Evolutionary conservation across 2,888 invertebrate species (phyloP).

Genomic region (Subacronicta megacephala): DNA sequence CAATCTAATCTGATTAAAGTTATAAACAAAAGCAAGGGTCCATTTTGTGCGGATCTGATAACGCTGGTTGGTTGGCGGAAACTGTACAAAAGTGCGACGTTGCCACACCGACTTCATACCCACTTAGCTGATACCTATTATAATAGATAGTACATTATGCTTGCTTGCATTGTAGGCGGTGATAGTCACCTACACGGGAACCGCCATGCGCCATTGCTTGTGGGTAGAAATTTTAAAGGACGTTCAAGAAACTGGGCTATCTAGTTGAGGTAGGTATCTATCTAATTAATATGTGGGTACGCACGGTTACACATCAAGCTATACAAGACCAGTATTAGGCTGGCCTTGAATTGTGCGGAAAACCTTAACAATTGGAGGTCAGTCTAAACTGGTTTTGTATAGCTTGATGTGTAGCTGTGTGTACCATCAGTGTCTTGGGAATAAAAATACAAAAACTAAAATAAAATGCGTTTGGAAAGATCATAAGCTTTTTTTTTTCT

Average conservation of each 20-base stretch:
- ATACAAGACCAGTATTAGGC: too few species aligned
- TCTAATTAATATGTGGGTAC: too few species aligned
- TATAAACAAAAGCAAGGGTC: slow-evolving; percentile 15
- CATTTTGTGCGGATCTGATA: slow-evolving; percentile 27
- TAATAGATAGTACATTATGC: slow-evolving; percentile 12
- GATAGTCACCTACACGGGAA: slow-evolving; percentile 6
- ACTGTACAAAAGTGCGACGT: slow-evolving; percentile 54
- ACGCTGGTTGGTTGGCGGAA: slow-evolving; percentile 18
- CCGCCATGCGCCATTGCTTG: background rate
- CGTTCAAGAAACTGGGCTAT: background rate
- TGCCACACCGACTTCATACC: slow-evolving; percentile 51
- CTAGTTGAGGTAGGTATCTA: too few species aligned
- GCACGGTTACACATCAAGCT: too few species aligned
- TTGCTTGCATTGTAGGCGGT: slow-evolving; percentile 7
- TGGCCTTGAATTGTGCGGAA: too few species aligned
- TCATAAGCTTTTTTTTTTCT: too few species aligned
- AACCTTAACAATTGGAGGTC: too few species aligned
- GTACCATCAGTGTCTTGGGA: too few species aligned
- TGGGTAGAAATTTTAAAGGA: slow-evolving; percentile 1
- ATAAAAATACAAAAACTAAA: background rate
- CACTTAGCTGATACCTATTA: background rate
- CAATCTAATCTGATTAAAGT: background rate
- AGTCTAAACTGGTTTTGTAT: too few species aligned
- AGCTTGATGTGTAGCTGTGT: too few species aligned
- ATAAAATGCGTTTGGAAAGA: too few species aligned